Conservation (phyloP, 2,113 vertebrate species). For the Psilopsiagon aurifrons region DNA sequence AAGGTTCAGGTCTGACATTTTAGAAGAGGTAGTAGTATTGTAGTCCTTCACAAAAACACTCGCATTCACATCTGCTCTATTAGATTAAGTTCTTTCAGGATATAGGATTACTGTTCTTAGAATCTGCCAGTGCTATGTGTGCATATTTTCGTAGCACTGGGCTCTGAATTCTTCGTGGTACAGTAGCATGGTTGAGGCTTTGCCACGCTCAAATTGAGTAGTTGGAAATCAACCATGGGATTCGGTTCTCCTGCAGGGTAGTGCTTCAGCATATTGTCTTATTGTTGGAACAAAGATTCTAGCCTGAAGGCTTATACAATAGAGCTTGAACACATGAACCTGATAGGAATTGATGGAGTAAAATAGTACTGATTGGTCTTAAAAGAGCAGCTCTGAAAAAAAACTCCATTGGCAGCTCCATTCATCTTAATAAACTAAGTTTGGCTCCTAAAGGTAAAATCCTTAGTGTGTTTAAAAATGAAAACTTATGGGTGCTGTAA, state of each 20-base stretch:
- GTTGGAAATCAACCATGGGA: background rate
- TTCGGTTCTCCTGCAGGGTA: background rate
- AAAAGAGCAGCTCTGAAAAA: background rate
- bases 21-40: background rate
- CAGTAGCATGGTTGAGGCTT: background rate
- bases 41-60: background rate
- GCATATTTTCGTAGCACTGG: background rate
- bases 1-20: background rate
- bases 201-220: background rate
- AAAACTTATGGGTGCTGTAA: background rate
- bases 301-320: background rate
- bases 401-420: background rate
- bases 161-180: background rate
- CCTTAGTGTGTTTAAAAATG: background rate
- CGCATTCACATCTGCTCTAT: background rate
- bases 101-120: background rate
- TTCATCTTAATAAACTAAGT: background rate
- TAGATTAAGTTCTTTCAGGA: background rate
- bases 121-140: background rate
- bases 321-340: background rate
- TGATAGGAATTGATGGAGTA: background rate
- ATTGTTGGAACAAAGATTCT: background rate
- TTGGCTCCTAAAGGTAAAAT: background rate
- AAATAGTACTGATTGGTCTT: background rate
- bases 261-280: background rate